Evolutionary conservation across 2,888 invertebrate species (phyloP), one percentile per base, ranked within the genome.

Genomic region (Phasia obesa): DNA sequence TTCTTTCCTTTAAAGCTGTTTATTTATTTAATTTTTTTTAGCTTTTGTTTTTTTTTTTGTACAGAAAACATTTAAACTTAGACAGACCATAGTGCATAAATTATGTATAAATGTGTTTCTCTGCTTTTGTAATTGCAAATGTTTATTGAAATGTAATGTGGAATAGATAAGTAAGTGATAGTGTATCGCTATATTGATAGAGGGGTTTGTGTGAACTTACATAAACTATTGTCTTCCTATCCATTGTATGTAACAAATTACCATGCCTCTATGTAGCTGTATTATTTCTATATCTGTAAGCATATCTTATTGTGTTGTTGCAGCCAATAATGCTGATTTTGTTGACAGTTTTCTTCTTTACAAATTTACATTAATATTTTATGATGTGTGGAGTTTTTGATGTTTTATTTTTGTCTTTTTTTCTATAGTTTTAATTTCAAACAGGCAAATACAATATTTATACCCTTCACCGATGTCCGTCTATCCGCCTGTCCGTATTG

Each of bases 81-180:
- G n/a, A 25, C n/a, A 49, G 59, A 38, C 60, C 71, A 65, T 38
- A 75, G 81, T 75, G 75, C 75, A 71, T 67, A 76, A 76, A 67
- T 81, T 76, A 67, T n/a, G n/a, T n/a, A n/a, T 71, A 71, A 55
- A 76, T 73, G 38, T 71, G 60, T 38, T 76, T 60, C 53, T 79
- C 65, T 81, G 59, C 53, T 81, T 75, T 67, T 67, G 60, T 81
- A 76, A 76, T 76, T 81, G 64, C 71, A 59, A 60, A 62, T 71
- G 21, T 31, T 38, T 44, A 31, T 62, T 65, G 21, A 51, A 44
- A 27, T 27, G 17, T 62, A 53, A 64, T 53, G 19, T 19, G 15
- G 11, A 15, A 38, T 59, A 59, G n/a, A 19, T 47, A 21, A 42
- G 9, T 47, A 5, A 51, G 38, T 13, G 51, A 51, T 38, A 47